phyloP scores from a whole-genome alignment of 2,797 vertebrate species.

The Netta rufina region DNA sequence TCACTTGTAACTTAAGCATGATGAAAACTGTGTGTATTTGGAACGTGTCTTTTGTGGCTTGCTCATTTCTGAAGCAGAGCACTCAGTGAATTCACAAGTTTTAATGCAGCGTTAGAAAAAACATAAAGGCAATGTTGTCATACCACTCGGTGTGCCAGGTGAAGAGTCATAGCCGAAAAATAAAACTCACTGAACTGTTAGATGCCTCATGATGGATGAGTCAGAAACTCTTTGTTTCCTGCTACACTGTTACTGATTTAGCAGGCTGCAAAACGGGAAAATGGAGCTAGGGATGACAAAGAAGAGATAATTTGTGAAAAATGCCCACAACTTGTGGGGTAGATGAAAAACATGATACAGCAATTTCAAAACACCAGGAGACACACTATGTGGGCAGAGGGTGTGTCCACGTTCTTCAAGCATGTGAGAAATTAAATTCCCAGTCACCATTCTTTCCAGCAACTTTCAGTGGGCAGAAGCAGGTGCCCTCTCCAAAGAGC shows the following conservation, averaged over 20 bases:
- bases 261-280: slow-evolving; percentile 54
- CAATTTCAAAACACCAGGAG: slow-evolving; percentile 41
- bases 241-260: slow-evolving; percentile 34
- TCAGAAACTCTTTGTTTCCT: slow-evolving; percentile 62
- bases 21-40: background rate
- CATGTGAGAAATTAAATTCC: background rate
- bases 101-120: slow-evolving; percentile 39
- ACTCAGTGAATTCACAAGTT: background rate
- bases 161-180: slow-evolving; percentile 52
- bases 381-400: slow-evolving; percentile 15
- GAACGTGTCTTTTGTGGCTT: background rate
- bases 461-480: background rate
- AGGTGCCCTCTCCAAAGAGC: background rate
- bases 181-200: slow-evolving; percentile 33
- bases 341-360: slow-evolving; percentile 52
- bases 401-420: background rate
- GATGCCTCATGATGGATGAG: slow-evolving; percentile 59
- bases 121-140: slow-evolving; percentile 8
- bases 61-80: slow-evolving; percentile 21
- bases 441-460: background rate
- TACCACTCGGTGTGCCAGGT: background rate
- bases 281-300: slow-evolving; percentile 45
- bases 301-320: slow-evolving; percentile 44
- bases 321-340: slow-evolving; percentile 17
- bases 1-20: background rate